These are phyloP conservation scores for Urophycis tenuis DNA, from an alignment of 2,797 vertebrate genomes.

Conservation along the genomic window DNA sequence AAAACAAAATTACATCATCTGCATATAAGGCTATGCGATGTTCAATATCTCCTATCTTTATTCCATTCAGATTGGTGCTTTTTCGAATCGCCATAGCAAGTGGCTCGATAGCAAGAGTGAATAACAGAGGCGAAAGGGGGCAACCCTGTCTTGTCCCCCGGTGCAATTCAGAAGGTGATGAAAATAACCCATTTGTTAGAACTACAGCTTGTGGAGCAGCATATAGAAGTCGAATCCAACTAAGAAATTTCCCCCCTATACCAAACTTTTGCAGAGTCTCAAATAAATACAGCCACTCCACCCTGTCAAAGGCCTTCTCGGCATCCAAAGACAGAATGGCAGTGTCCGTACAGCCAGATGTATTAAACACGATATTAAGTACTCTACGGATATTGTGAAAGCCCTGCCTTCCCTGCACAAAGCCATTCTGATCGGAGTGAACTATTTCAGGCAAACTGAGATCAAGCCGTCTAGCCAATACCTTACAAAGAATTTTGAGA, in stretches of 20 bases:
- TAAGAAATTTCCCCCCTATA: neutral
- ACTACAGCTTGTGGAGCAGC: neutral
- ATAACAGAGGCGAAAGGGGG: neutral
- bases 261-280: neutral
- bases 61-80: neutral
- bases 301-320: neutral
- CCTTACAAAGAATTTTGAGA: too few species aligned
- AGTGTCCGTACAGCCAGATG: neutral
- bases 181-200: neutral
- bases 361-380: neutral
- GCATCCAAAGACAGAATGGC: neutral
- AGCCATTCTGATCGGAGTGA: slow-evolving; percentile 19
- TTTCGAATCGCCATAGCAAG: neutral
- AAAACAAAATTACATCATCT: neutral
- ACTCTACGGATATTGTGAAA: slow-evolving; percentile 24
- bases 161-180: neutral
- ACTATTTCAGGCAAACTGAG: too few species aligned
- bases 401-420: slow-evolving; percentile 28
- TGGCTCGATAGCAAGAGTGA: neutral
- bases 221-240: neutral
- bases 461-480: too few species aligned
- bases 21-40: neutral
- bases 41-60: neutral
- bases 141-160: neutral
- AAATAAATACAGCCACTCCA: neutral